Evolutionary conservation across 2,888 invertebrate species (phyloP).

Genomic region (Ischnura elegans): DNA sequence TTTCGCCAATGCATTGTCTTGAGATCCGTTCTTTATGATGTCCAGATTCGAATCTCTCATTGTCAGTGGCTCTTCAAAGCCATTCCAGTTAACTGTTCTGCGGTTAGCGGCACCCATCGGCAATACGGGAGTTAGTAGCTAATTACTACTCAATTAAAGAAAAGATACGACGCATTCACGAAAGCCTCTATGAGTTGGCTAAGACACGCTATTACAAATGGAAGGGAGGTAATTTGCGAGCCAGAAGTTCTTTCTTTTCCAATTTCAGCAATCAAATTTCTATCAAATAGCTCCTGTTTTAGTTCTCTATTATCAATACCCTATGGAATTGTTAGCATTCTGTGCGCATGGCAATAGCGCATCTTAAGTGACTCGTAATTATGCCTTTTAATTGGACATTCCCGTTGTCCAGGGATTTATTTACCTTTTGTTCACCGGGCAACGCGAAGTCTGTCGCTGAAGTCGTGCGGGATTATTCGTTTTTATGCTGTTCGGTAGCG

Average conservation of each 20-base stretch:
- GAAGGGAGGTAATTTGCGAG: background rate
- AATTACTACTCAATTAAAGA: background rate
- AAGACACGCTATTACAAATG: background rate
- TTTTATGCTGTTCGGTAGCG: background rate
- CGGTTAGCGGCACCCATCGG: background rate
- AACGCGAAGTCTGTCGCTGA: background rate
- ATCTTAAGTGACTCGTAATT: background rate
- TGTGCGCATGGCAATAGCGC: background rate
- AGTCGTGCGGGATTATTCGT: background rate
- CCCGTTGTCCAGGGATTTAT: background rate
- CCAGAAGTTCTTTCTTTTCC: background rate
- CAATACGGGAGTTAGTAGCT: background rate
- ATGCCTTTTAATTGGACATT: background rate
- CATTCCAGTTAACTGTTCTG: background rate
- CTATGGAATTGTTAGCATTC: background rate
- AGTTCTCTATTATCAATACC: background rate
- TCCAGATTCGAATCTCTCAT: background rate
- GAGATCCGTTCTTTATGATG: background rate
- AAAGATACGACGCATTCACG: background rate
- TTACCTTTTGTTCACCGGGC: background rate
- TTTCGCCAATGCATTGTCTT: background rate
- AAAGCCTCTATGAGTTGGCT: background rate
- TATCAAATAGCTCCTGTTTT: background rate
- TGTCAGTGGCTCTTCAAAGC: no score
- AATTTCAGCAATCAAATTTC: background rate